phyloP scores from a whole-genome alignment of 2,113 vertebrate genomes.

The Atherinomorus stipes region DNA sequence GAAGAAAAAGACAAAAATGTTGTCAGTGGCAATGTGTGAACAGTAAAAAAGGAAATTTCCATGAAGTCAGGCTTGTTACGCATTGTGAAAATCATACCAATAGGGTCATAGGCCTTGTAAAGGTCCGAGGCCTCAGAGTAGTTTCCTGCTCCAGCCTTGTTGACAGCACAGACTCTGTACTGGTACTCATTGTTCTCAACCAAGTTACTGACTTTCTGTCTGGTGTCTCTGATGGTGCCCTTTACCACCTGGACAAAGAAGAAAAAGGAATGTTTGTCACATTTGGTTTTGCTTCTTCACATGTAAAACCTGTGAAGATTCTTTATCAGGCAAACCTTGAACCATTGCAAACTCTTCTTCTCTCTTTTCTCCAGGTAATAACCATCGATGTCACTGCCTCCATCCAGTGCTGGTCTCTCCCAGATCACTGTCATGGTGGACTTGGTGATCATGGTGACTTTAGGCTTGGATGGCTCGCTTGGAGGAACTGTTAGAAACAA shows the following conservation, averaged over 20 bases:
- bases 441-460: slow-evolving; percentile 92
- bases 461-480: slow-evolving; percentile 91
- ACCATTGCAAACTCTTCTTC: slow-evolving; percentile 97
- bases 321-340: slow-evolving; percentile 81
- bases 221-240: slow-evolving; percentile 95
- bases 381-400: slow-evolving; percentile 94
- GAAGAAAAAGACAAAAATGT: slow-evolving; percentile 44
- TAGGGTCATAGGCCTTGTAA: slow-evolving; percentile 92
- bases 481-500: slow-evolving; percentile 87
- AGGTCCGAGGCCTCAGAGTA: slow-evolving; percentile 94
- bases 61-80: background rate
- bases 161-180: slow-evolving; percentile 93
- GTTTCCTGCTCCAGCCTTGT: slow-evolving; percentile 94
- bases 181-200: slow-evolving; percentile 93
- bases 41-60: background rate
- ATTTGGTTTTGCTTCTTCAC: background rate
- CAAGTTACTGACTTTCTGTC: slow-evolving; percentile 92
- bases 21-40: background rate
- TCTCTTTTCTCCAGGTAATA: slow-evolving; percentile 97
- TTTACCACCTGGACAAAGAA: slow-evolving; percentile 85
- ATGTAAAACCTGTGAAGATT: background rate
- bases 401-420: slow-evolving; percentile 92
- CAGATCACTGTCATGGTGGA: slow-evolving; percentile 96
- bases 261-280: background rate
- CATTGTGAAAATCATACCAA: slow-evolving; percentile 83